phyloP scores from a whole-genome alignment of 1,140 invertebrate genomes.

The Goniozus legneri region DNA sequence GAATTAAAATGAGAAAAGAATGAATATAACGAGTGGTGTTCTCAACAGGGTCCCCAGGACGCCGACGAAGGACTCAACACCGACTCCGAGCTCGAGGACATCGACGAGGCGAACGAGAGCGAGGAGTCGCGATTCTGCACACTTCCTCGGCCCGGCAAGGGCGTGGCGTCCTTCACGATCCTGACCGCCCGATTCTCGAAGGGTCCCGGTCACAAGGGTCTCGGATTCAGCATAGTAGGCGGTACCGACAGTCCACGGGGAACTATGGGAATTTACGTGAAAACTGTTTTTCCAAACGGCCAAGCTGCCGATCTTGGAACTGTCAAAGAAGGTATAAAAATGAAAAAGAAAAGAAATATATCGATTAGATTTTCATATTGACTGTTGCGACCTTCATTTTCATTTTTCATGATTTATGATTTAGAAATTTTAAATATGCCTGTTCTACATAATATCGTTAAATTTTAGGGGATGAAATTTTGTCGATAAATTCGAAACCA shows the following conservation, averaged over 20 bases:
- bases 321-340: conserved; percentile 74
- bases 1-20: background rate
- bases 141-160: conserved; percentile 50
- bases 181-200: conserved; percentile 69
- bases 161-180: conserved; percentile 51
- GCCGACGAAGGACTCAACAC: conserved; percentile 47
- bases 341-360: too few relatives aligned
- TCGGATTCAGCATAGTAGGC: conserved; percentile 90
- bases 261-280: conserved; percentile 87
- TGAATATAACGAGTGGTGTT: background rate
- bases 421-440: too few relatives aligned
- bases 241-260: conserved; percentile 85
- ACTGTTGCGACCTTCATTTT: too few relatives aligned
- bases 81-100: conserved; percentile 49
- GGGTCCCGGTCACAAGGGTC: conserved; percentile 77
- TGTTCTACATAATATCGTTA: too few relatives aligned
- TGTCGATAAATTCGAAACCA: conserved; percentile 80
- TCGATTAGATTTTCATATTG: too few relatives aligned
- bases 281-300: conserved; percentile 84
- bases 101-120: conserved; percentile 41
- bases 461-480: conserved; percentile 83
- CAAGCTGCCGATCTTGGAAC: conserved; percentile 79
- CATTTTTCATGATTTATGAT: too few relatives aligned
- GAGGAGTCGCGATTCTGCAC: conserved; percentile 55
- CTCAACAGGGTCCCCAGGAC: conserved; percentile 32